phyloP scores from a whole-genome alignment of 2,888 invertebrate genomes.

The Cephus runcator region DNA sequence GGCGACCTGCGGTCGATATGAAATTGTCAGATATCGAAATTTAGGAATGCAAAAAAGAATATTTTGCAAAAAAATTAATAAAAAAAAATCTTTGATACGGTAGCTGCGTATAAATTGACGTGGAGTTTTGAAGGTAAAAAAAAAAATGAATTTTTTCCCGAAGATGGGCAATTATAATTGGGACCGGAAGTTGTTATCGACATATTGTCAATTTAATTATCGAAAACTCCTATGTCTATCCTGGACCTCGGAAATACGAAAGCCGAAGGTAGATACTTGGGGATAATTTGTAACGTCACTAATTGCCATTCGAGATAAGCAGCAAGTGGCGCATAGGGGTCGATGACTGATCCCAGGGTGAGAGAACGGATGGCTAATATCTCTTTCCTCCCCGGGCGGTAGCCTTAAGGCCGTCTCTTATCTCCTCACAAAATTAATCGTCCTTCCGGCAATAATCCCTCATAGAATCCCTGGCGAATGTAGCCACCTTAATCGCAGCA shows the following conservation, averaged over 20 bases:
- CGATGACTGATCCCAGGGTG: constrained; percentile 19
- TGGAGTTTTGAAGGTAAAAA: too few species aligned
- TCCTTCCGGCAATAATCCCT: constrained; percentile 26
- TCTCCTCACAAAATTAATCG: constrained; percentile 37
- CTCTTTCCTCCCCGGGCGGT: neutral
- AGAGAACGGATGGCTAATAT: constrained; percentile 14
- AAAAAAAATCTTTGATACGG: too few species aligned
- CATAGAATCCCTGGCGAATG: constrained; percentile 2
- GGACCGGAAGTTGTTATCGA: too few species aligned
- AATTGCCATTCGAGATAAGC: constrained; percentile 22
- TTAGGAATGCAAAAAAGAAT: neutral
- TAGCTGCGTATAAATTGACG: too few species aligned
- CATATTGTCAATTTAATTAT: too few species aligned
- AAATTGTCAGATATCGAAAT: neutral
- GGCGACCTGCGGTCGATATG: neutral
- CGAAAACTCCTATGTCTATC: too few species aligned
- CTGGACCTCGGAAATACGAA: neutral
- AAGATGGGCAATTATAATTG: too few species aligned
- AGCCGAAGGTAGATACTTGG: neutral
- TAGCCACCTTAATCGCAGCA: neutral
- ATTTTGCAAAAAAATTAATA: too few species aligned
- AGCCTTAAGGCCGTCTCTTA: constrained; percentile 30
- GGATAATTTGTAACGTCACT: constrained; percentile 20
- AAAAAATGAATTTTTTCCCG: too few species aligned
- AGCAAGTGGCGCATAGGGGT: constrained; percentile 1